phyloP scores from a whole-genome alignment of 1,140 invertebrate genomes.

The Brachionus plicatilis region DNA sequence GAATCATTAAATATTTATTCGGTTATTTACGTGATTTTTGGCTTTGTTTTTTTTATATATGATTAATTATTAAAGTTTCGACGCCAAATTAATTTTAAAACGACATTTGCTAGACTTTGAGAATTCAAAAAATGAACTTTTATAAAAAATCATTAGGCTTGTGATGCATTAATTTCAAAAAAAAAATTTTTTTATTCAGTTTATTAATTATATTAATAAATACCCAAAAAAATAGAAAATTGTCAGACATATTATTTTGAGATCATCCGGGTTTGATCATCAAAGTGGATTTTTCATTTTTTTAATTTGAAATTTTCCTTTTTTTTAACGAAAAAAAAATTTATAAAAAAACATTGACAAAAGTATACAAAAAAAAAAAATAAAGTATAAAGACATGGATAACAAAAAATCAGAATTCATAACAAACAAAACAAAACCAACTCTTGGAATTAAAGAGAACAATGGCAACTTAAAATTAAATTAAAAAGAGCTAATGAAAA shows the following conservation, averaged over 20 bases:
- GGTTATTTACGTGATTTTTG: too few relatives aligned
- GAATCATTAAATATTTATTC: too few relatives aligned
- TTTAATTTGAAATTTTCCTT: not conserved
- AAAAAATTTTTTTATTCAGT: conserved; percentile 13
- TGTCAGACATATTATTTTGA: conserved; percentile 16
- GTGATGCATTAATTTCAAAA: not conserved
- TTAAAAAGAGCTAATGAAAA: not conserved
- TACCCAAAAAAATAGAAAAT: conserved; percentile 23
- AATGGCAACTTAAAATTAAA: not conserved
- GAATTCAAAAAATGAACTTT: not conserved
- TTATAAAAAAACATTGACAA: conserved; percentile 31
- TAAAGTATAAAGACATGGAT: conserved; percentile 2
- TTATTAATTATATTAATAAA: conserved; percentile 34
- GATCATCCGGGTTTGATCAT: conserved; percentile 15
- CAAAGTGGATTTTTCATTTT: not conserved
- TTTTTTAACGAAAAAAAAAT: not conserved
- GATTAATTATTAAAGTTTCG: too few relatives aligned
- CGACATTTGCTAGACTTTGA: too few relatives aligned
- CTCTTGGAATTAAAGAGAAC: not conserved
- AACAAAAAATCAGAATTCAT: not conserved
- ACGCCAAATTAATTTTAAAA: too few relatives aligned
- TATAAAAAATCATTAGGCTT: not conserved
- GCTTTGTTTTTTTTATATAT: too few relatives aligned
- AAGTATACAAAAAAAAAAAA: conserved; percentile 29
- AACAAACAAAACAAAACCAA: conserved; percentile 32